Evolutionary conservation across 2,888 invertebrate species (phyloP).

Genomic region (Leucania comma): DNA sequence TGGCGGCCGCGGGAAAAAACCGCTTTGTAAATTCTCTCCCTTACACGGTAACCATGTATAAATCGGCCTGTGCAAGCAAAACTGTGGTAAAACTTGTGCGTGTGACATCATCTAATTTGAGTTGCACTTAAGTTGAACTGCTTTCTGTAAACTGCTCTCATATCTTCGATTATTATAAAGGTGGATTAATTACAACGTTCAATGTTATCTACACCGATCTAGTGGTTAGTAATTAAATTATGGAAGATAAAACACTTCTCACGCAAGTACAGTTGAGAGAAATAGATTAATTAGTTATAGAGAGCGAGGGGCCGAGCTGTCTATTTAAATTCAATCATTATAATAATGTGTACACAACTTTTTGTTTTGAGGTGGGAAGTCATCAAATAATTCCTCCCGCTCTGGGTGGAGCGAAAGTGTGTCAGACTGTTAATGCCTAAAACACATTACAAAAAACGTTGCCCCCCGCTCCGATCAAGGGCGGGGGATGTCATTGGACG

Average conservation of each 20-base stretch:
- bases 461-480: no score
- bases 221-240: slow-evolving; percentile 18
- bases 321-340: slow-evolving; percentile 26
- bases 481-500: no score
- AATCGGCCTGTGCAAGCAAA: no score
- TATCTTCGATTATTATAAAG: neutral
- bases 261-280: slow-evolving; percentile 30
- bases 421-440: no score
- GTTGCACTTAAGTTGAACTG: neutral
- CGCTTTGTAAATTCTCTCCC: no score
- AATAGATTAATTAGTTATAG: slow-evolving; percentile 31
- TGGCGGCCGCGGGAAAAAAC: no score
- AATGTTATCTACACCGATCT: slow-evolving; percentile 33
- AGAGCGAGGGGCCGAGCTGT: neutral
- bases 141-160: neutral
- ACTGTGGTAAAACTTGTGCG: no score
- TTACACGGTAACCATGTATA: no score
- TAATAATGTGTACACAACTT: slow-evolving; percentile 5
- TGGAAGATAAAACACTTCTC: slow-evolving; percentile 32
- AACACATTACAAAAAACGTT: no score
- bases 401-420: no score
- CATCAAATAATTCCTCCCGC: no score
- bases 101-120: no score
- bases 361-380: neutral
- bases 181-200: neutral